Conservation (phyloP, 2,113 vertebrate species). For the human region DNA sequence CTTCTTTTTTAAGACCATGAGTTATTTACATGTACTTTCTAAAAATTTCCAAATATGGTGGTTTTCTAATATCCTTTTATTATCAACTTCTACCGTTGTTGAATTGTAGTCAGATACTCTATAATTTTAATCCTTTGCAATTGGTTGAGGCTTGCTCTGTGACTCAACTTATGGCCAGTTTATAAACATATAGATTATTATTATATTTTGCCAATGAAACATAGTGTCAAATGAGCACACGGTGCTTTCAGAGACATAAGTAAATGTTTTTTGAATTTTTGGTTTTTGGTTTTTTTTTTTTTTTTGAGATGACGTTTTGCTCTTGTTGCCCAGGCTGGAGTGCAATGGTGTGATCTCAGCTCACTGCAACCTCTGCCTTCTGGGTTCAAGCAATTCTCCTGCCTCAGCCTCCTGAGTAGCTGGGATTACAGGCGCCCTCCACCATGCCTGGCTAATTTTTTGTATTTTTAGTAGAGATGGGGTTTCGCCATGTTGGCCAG, state of each 20-base stretch:
- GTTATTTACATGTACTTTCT: background rate
- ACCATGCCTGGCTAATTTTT: too few species aligned
- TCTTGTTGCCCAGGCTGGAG: too few species aligned
- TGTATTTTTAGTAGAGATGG: too few species aligned
- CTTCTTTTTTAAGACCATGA: background rate
- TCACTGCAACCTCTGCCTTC: too few species aligned
- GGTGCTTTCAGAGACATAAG: background rate
- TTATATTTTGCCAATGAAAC: background rate
- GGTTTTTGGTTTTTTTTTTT: too few species aligned
- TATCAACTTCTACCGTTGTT: background rate
- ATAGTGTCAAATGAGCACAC: too few species aligned
- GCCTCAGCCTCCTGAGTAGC: too few species aligned
- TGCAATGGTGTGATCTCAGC: too few species aligned
- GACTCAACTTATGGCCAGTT: background rate
- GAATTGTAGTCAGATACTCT: background rate
- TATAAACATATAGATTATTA: background rate
- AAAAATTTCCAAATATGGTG: background rate
- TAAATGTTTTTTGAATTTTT: background rate
- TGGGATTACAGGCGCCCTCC: too few species aligned
- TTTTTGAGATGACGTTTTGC: too few species aligned
- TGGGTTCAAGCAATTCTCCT: too few species aligned
- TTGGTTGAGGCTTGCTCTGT: background rate
- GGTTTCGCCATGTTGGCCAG: too few species aligned
- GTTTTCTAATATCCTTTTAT: conserved; percentile 22
- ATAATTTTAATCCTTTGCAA: background rate